These are phyloP conservation scores for Athalia cordata DNA, from an alignment of 2,888 invertebrate species.

Conservation along the genomic window DNA sequence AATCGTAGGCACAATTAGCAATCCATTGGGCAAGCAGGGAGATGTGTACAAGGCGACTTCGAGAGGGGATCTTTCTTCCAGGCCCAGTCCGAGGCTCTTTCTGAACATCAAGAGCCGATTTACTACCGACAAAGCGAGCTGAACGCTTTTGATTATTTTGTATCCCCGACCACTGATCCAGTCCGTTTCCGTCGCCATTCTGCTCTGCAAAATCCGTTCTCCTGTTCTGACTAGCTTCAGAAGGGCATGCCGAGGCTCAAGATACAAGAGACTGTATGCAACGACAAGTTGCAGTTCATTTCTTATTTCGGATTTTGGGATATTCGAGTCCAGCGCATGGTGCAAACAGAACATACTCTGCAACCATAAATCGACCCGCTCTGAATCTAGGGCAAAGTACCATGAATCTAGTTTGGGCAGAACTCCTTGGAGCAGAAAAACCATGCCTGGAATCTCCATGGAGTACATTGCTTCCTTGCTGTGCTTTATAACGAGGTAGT, in stretches of 20 bases:
- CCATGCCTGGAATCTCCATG: constrained; percentile 71
- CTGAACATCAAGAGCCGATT: constrained; percentile 70
- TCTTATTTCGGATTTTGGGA: constrained; percentile 65
- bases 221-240: constrained; percentile 69
- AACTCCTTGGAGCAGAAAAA: constrained; percentile 69
- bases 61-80: constrained; percentile 67
- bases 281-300: constrained; percentile 68
- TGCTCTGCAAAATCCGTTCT: constrained; percentile 66
- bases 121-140: constrained; percentile 69
- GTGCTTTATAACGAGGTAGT: constrained; percentile 66
- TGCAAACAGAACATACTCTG: constrained; percentile 71
- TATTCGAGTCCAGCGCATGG: constrained; percentile 64
- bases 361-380: constrained; percentile 68
- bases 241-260: constrained; percentile 70
- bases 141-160: constrained; percentile 70
- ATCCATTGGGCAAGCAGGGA: constrained; percentile 69
- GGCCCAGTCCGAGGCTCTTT: constrained; percentile 65
- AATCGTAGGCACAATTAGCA: constrained; percentile 75
- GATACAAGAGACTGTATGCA: constrained; percentile 68
- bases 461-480: constrained; percentile 68
- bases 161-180: constrained; percentile 72
- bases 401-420: constrained; percentile 71
- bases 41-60: constrained; percentile 72
- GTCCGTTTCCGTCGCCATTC: constrained; percentile 71
- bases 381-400: constrained; percentile 69